Evolutionary conservation across 2,888 invertebrate genomes (phyloP).

Genomic region (Euproctis similis): DNA sequence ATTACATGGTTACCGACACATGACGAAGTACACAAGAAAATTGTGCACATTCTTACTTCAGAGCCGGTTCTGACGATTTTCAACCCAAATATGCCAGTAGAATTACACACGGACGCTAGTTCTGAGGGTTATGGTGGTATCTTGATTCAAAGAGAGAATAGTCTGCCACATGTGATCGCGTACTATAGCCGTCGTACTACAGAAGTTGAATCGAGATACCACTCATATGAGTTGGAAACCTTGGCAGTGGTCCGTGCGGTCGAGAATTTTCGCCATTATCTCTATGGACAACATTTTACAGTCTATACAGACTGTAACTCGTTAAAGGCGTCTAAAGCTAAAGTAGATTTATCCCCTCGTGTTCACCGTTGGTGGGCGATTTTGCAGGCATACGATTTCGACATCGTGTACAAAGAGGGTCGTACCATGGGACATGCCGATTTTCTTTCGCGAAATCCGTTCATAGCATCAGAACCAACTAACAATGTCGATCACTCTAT

Average conservation of each 20-base stretch:
- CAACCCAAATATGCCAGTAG: slow-evolving; percentile 1
- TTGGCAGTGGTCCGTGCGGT: slow-evolving; percentile 6
- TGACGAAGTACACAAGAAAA: too few species aligned
- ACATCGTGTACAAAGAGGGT: slow-evolving; percentile 16
- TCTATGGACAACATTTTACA: too few species aligned
- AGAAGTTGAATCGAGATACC: slow-evolving; percentile 3
- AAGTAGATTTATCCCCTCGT: slow-evolving; percentile 2
- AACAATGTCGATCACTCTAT: too few species aligned
- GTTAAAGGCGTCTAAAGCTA: slow-evolving; percentile 7
- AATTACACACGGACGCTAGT: too few species aligned
- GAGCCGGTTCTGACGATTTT: too few species aligned
- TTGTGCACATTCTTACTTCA: too few species aligned
- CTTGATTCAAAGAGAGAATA: slow-evolving; percentile 1
- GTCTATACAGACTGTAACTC: too few species aligned
- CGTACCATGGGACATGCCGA: slow-evolving; percentile 23
- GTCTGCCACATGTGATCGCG: slow-evolving; percentile 3
- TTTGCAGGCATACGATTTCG: slow-evolving; percentile 10
- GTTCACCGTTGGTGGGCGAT: slow-evolving; percentile 6
- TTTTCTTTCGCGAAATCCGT: slow-evolving; percentile 18
- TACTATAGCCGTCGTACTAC: slow-evolving; percentile 4
- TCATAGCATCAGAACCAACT: too few species aligned
- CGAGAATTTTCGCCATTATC: slow-evolving; percentile 6
- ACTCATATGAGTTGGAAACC: too few species aligned
- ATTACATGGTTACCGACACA: slow-evolving; percentile 2
- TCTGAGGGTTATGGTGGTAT: slow-evolving; percentile 5